Evolutionary conservation across 2,113 vertebrate genomes (phyloP), one percentile per base, ranked within the genome.

Genomic region (Leptobrachium leishanense): DNA sequence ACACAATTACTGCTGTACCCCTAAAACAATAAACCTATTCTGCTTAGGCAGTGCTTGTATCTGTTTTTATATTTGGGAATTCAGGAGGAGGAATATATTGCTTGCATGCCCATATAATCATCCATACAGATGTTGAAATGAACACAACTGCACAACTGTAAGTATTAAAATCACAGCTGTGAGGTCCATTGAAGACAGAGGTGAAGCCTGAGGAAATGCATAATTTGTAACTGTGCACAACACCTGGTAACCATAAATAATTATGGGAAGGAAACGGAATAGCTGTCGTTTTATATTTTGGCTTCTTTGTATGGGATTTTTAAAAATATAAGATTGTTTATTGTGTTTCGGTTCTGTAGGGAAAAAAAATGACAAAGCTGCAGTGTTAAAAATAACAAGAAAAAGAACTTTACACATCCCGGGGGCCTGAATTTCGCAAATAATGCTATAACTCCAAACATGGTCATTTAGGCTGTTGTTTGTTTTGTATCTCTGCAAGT

Each of bases 101-200:
- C 43, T 50, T 40, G 15, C 44, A 46, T 70, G 11, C 1, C 15
- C 31, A 20, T 50, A 6, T 46, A 79, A 72, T 62, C 57, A 63
- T 50, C 5, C 59, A 72, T 59, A 12, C 76, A 79, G 69, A 79
- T 79, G 68, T 79, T 72, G 13, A 65, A 72, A 65, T 64, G 41
- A 54, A 63, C 68, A 79, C n/a, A 76, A 67, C 9, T 65, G 57
- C 42, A 46, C 54, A 69, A 69, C 53, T 69, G 43, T 39, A 44
- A 42, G 54, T 43, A 77, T 63, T 55, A 65, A 46, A 5, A 2
- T 6, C 59, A 40, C 76, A 79, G 76, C 76, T 79, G 76, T 54
- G 44, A 70, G 15, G 46, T 20, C 55, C 15, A 68, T 41, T 67
- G 41, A 13, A 63, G 11, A 74, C 43, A 74, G 42, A 59, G 68